Base-by-base conservation (phyloP, 2,113 vertebrate genomes). In the Mesocricetus auratus region DNA sequence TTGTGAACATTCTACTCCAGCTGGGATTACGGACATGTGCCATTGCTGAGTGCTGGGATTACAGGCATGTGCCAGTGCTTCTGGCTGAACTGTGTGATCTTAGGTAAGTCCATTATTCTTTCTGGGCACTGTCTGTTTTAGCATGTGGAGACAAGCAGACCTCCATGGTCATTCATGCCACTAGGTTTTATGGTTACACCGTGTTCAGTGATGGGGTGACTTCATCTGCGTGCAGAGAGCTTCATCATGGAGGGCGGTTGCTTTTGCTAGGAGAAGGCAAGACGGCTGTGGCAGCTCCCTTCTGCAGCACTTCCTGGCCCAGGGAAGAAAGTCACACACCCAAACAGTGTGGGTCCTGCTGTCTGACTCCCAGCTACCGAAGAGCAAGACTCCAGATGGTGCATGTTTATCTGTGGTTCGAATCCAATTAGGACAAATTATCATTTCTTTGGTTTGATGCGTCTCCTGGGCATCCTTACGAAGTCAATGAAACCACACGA, bases 361-460 rank as follows among this genome's bases (percentile, higher is more conserved):
- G 36, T 83, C 75, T 68, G 53, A 62, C 95, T 93, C 8, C 1
- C 56, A 45, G 60, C 85, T 94, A 69, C 85, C 69, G 1, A 75
- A 1, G 24, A 97, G 47, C 71, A 71, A 93, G 90, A 78, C 73
- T 96, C 94, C 96, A 97, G 97, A 98, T 95, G 96, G 96, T 90
- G 94, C 94, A 82, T 96, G 94, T 97, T 97, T 97, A 97, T 96
- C 94, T 86, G 78, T 97, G 97, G 97, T 97, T 98, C 94, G 87
- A 95, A 92, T 92, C 94, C 96, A 96, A 96, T 98, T 97, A 98
- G 97, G 97, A 96, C 96, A 96, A 96, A 97, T 97, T 45, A 95
- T 97, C 93, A 42, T 96, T 95, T 97, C 89, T 91, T 94, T 71
- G 90, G 96, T 87, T 85, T 31, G 89, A 50, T 93, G 89, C 60